Percentiles rank a stretch among this genome's conserved stretches.
Evolutionary conservation across 2,888 invertebrate species (phyloP).

Genomic region (Limnephilus rhombicus): DNA sequence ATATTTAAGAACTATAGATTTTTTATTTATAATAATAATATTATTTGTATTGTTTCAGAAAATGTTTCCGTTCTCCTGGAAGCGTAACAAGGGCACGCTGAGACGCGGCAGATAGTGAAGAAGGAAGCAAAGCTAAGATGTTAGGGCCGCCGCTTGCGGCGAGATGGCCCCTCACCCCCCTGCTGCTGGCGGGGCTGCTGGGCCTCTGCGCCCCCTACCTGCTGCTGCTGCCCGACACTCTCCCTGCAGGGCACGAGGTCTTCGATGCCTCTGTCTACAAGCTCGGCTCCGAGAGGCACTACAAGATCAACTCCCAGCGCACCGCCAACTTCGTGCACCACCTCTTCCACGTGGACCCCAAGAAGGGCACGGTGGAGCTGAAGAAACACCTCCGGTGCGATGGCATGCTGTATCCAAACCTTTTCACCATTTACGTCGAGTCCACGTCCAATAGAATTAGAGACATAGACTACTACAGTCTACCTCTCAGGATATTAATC

Average conservation of each 20-base stretch:
- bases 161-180: constrained; percentile 71
- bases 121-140: constrained; percentile 48
- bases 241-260: constrained; percentile 82
- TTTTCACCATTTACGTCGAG: constrained; percentile 92
- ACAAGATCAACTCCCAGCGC: constrained; percentile 88
- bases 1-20: neutral
- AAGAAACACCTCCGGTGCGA: constrained; percentile 86
- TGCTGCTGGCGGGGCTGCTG: constrained; percentile 70
- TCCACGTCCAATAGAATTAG: constrained; percentile 88
- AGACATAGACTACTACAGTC: constrained; percentile 90
- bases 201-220: constrained; percentile 74
- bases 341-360: constrained; percentile 85
- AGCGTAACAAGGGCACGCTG: constrained; percentile 39
- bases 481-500: constrained; percentile 87
- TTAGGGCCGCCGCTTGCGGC: constrained; percentile 67
- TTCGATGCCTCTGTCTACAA: constrained; percentile 90
- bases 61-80: constrained; percentile 56
- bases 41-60: constrained; percentile 60
- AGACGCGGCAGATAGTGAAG: constrained; percentile 63
- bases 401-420: constrained; percentile 88
- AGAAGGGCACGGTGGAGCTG: constrained; percentile 86
- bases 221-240: constrained; percentile 79
- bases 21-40: neutral
- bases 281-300: constrained; percentile 87
- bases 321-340: constrained; percentile 90